Percentiles rank a stretch among this genome's conserved stretches.
phyloP scores from a whole-genome alignment of 2,888 invertebrate species.

The Thera obeliscata region DNA sequence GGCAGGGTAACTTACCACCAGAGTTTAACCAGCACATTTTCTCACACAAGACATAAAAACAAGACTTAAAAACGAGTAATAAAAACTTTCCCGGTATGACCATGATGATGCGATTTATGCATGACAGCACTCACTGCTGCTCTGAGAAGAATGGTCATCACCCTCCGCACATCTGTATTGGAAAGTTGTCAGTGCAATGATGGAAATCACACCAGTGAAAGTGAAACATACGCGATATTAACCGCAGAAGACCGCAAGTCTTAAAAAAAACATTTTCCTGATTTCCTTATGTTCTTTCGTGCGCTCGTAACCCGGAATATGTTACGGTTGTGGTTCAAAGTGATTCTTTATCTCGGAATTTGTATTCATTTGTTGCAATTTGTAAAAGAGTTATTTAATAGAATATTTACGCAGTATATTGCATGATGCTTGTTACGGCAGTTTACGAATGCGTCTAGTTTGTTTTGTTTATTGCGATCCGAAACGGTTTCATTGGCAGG shows the following conservation, averaged over 20 bases:
- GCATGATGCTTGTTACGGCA: slow-evolving; percentile 46
- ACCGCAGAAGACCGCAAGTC: slow-evolving; percentile 36
- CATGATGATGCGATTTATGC: slow-evolving; percentile 62
- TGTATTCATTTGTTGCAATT: slow-evolving; percentile 28
- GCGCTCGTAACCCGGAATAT: slow-evolving; percentile 61
- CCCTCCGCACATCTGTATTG: slow-evolving; percentile 67
- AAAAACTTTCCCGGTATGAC: slow-evolving; percentile 64
- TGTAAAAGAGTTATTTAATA: slow-evolving; percentile 45
- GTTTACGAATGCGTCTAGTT: slow-evolving; percentile 30
- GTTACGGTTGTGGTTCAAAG: slow-evolving; percentile 52
- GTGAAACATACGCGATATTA: slow-evolving; percentile 47
- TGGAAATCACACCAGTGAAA: slow-evolving; percentile 65
- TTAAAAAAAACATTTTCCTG: slow-evolving; percentile 58
- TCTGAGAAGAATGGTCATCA: slow-evolving; percentile 59
- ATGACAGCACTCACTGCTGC: slow-evolving; percentile 63
- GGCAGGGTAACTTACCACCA: background rate
- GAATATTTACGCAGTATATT: slow-evolving; percentile 38
- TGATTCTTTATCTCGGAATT: slow-evolving; percentile 44
- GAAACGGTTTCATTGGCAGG: slow-evolving; percentile 52
- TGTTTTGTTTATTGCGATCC: slow-evolving; percentile 52
- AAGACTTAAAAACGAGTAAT: slow-evolving; percentile 30
- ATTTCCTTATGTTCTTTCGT: slow-evolving; percentile 53
- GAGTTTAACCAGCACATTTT: slow-evolving; percentile 2
- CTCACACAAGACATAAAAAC: slow-evolving; percentile 35
- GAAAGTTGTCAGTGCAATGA: slow-evolving; percentile 74